Evolutionary conservation across 2,113 vertebrate genomes (phyloP).

Genomic region (Agapornis roseicollis): DNA sequence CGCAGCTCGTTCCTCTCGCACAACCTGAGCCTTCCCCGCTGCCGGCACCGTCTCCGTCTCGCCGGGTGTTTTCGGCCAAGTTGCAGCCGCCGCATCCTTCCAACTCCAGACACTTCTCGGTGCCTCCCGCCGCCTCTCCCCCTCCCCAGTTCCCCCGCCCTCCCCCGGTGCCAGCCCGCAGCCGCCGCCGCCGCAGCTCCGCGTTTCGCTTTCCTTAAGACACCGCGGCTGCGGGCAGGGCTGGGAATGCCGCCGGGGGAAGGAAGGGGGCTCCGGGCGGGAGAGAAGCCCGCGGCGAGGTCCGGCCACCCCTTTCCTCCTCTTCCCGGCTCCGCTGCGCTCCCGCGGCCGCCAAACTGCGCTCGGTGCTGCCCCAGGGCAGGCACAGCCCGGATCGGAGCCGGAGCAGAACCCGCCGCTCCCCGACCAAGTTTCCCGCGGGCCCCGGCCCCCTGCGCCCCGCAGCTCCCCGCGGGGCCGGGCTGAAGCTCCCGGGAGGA

Average conservation of each 20-base stretch:
- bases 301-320: background rate
- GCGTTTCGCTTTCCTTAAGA: conserved; percentile 17
- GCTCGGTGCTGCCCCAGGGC: background rate
- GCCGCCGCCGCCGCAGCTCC: background rate
- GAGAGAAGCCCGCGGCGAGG: background rate
- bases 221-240: background rate
- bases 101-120: conserved; percentile 1
- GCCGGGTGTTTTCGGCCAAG: background rate
- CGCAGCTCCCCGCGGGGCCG: background rate
- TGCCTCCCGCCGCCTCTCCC: background rate
- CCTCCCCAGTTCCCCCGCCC: background rate
- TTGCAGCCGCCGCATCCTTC: background rate
- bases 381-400: background rate
- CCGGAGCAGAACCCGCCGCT: background rate
- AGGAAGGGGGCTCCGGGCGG: background rate
- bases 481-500: conserved; percentile 56
- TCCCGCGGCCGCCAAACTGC: background rate
- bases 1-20: background rate
- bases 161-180: background rate
- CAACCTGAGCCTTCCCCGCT: background rate
- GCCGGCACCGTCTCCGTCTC: background rate
- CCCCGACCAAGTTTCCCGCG: background rate
- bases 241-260: background rate
- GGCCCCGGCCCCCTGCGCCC: background rate
- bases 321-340: background rate